Base-by-base conservation (phyloP, 2,113 vertebrate species). In the Oncorhynchus masou region DNA sequence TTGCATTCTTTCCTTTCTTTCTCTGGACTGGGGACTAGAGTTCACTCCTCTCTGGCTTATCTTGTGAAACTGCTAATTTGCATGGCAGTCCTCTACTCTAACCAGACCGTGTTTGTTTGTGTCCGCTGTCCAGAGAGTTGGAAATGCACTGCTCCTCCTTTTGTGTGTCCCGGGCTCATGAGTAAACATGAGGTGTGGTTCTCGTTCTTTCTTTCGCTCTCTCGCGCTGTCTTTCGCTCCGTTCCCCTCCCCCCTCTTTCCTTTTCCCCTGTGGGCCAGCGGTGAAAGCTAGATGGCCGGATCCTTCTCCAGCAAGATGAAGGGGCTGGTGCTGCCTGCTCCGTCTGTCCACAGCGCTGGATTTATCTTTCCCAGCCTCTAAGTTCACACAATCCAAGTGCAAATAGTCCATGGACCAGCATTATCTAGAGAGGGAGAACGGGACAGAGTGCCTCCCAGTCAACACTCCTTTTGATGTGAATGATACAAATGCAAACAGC, bases 311-410 rank as follows among this genome's bases (percentile, higher is more conserved):
- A 70, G 24, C 49, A 64, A 70, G 70, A 86, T 79, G 77, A 83
- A 84, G 76, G 80, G 59, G 39, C 76, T 4, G 2, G 48, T 78
- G 81, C 84, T 74, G 68, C 34, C 68, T 12, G 64, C 80, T 84
- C 71, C 15, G 11, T 77, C 72, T 81, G 80, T 86, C 85, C 80
- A 68, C 67, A 2, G 81, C 76, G 73, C 69, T 69, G 77, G 78
- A 84, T 87, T 88, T 81, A 84, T 89, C 85, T 86, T 84, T 74
- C 59, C 81, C 85, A 62, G 79, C 34, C 73, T 60, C 70, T 89
- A 90, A 88, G 88, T 85, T 90, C 87, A 83, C 74, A 70, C 78
- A 68, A 79, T 84, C 71, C 71, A 73, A 79, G 71, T 73, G 79
- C 80, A 86, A 86, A 80, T 80, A 59, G 75, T 79, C 49, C 22